Evolutionary conservation across 2,888 invertebrate species (phyloP), one percentile per base, ranked within the genome.

Genomic region (Dryomyza anilis): DNA sequence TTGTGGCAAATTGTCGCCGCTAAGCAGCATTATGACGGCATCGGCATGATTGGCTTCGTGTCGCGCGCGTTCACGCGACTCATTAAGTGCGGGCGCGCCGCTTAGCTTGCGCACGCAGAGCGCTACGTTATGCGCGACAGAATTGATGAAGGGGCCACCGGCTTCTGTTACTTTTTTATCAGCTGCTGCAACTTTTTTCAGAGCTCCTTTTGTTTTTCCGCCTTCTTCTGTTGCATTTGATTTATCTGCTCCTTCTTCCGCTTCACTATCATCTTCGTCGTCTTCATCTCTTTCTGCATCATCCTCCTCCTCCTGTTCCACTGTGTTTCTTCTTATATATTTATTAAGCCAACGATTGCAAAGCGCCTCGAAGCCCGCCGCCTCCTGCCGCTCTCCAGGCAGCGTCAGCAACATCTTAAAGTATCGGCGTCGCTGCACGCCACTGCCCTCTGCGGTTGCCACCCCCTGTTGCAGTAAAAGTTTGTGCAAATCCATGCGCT

Each of bases 51-150:
- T 73, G 56, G 76, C 69, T 50, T 77, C 79, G 10, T 39, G 23
- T 12, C 63, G 53, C n/a, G 71, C 67, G 23, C 59, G 65, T 21
- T 63, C n/a, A 1, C 71, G 64, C 0, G 75, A 71, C 68, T 84
- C 79, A 25, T 83, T 76, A 7, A 76, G 69, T 2, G 78, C 73
- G 12, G 71, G 69, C 25, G 72, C 69, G 2, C 80, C 80, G 29
- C 71, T 73, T 0, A 80, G 58, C 65, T 84, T 81, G 52, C 81
- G 75, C 12, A 84, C 74, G 62, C 81, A 83, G 14, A 84, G 69
- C 0, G 78, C 78, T 3, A 83, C 67, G 36, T 76, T 72, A 19
- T 73, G 69, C 2, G 74, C 67, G 19, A 75, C 63, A 2, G 73
- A 76, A 14, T 73, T 70, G 1, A 82, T 70, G 59, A 77, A 81